Evolutionary conservation across 2,888 invertebrate genomes (phyloP), one percentile per base, ranked within the genome.

Genomic region (Xestia rhomboidea): DNA sequence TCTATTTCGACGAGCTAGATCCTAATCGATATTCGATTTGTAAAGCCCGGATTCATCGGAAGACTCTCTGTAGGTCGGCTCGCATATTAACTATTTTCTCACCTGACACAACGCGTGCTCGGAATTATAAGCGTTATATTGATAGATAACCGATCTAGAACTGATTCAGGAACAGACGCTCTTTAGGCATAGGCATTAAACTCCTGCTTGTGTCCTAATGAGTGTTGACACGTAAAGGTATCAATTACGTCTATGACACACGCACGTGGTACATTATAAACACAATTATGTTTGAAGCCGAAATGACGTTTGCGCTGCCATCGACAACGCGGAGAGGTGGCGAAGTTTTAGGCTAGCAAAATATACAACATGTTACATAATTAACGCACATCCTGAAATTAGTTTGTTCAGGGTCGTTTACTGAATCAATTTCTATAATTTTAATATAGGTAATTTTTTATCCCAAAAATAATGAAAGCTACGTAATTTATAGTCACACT

Each of bases 21-120:
- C 80, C 82, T 81, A 81, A 87, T 87, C 77, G 76, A 76, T 81
- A 81, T 84, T 77, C 63, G 51, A 84, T 84, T 80, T 68, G 66
- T 64, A 82, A 86, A 87, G 75, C 76, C 51, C 81, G 60, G 77
- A 46, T 62, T 73, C 38, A 60, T 62, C 66, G 27, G 38, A n/a
- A 64, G 41, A 57, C 44, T 44, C 73, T 41, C 13, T 18, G 24
- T 71, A 57, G 27, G 64, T 38, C 63, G 64, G 7, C 38, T 44
- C 27, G 44, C 68, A 21, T 74, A 71, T 71, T 66, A 38, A 63
- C 13, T 63, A 34, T 68, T 67, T 79, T 68, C 46, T 68, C 38
- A 80, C 54, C 72, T 72, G 62, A 51, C 54, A 63, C 24, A 44
- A 68, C 44, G 30, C 44, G 34, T 27, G 57, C n/a, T n/a, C 6